Percentiles rank a stretch among this genome's conserved stretches.
These are phyloP conservation scores for Motacilla alba DNA, from an alignment of 2,113 vertebrate species.

Conservation along the genomic window DNA sequence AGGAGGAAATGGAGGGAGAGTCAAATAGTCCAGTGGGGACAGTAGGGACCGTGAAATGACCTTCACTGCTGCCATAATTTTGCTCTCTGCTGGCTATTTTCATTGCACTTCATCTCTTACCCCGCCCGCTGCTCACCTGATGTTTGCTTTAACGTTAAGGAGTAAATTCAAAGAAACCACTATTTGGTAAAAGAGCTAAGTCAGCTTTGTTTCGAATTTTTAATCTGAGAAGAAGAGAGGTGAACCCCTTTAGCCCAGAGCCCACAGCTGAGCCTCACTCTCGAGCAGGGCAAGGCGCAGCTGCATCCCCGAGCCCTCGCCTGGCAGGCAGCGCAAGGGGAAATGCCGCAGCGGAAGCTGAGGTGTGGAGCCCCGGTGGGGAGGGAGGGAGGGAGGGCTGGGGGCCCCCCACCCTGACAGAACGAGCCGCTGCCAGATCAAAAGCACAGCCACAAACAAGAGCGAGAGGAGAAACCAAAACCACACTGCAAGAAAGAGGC, in stretches of 20 bases:
- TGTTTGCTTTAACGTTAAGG: fast-evolving
- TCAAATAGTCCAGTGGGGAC: fast-evolving
- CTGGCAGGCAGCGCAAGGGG: neutral
- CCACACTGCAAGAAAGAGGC: neutral
- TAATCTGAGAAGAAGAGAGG: neutral
- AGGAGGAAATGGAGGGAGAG: neutral
- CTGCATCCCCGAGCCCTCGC: neutral
- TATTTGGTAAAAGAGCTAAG: neutral
- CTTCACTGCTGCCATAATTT: neutral
- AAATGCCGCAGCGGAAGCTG: neutral
- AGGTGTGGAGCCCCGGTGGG: neutral
- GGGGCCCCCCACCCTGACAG: neutral
- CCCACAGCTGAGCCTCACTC: neutral
- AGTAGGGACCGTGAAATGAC: fast-evolving
- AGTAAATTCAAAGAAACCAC: neutral
- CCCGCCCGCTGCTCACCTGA: neutral
- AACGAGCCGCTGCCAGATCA: neutral
- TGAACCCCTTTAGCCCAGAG: neutral
- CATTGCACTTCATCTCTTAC: neutral
- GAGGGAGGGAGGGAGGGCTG: neutral
- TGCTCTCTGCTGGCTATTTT: neutral
- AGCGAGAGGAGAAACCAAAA: constrained; percentile 27
- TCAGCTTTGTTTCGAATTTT: neutral
- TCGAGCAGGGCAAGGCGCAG: neutral
- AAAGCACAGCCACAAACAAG: constrained; percentile 54